phyloP scores from a whole-genome alignment of 2,888 invertebrate genomes.

The Polydrusus pterygomalis region DNA sequence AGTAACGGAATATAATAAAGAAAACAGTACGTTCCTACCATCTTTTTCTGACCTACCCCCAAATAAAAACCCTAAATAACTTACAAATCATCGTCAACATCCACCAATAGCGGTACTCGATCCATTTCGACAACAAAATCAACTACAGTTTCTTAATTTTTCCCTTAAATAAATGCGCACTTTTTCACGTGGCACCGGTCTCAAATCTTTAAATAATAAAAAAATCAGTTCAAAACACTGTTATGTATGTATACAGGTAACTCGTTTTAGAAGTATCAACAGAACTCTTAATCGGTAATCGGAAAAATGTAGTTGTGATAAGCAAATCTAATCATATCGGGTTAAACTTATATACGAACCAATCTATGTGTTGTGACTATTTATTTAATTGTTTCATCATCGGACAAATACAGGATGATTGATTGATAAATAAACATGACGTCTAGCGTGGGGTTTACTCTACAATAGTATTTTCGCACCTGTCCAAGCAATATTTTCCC shows the following conservation, averaged over 20 bases:
- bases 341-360: neutral
- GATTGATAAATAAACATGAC: too few species aligned
- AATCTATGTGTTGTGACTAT: neutral
- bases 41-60: too few species aligned
- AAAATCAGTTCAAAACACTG: neutral
- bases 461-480: too few species aligned
- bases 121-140: constrained; percentile 39
- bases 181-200: neutral
- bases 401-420: neutral
- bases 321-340: neutral
- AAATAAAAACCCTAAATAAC: neutral
- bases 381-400: neutral
- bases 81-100: constrained; percentile 46
- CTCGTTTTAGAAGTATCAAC: neutral
- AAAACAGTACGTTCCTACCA: too few species aligned
- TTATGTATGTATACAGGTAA: neutral
- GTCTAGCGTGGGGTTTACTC: too few species aligned
- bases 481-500: too few species aligned
- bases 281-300: neutral
- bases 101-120: constrained; percentile 47
- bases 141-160: neutral
- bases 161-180: neutral
- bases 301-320: neutral
- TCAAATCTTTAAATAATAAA: neutral
- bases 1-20: too few species aligned